Conservation (phyloP, 2,888 invertebrate genomes). For the Blastobasis lacticolella region DNA sequence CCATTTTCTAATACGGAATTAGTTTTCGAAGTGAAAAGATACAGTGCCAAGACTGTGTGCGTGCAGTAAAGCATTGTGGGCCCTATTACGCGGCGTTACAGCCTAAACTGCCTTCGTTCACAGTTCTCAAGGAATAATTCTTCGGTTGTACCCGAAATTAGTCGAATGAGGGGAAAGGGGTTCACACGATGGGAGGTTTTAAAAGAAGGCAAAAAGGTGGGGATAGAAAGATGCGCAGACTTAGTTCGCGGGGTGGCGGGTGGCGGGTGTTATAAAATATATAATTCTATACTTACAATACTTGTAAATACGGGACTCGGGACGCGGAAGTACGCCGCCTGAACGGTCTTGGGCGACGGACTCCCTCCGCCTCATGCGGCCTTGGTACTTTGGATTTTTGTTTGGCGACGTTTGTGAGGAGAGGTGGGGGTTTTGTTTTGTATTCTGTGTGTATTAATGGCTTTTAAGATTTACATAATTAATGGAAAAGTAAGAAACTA, state of each 20-base stretch:
- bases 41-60: constrained; percentile 69
- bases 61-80: constrained; percentile 26
- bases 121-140: constrained; percentile 68
- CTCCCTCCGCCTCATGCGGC: neutral
- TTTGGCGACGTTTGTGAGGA: neutral
- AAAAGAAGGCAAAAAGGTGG: constrained; percentile 74
- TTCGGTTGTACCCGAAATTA: constrained; percentile 74
- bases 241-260: constrained; percentile 66
- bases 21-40: constrained; percentile 75
- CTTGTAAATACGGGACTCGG: constrained; percentile 74
- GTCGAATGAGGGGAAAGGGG: constrained; percentile 74
- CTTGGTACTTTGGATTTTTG: too few relatives aligned
- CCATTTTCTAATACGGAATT: constrained; percentile 71
- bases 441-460: neutral
- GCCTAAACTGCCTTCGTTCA: constrained; percentile 33
- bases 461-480: too few relatives aligned
- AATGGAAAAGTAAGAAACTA: too few relatives aligned
- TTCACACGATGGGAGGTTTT: constrained; percentile 72
- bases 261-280: constrained; percentile 67
- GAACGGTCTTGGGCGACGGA: constrained; percentile 18
- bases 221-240: constrained; percentile 75
- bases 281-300: constrained; percentile 76
- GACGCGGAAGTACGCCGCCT: constrained; percentile 60
- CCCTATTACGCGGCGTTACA: constrained; percentile 30
- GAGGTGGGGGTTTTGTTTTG: neutral